These are phyloP conservation scores for Epiblema foenella DNA, from an alignment of 2,888 invertebrate genomes.

Conservation along the genomic window DNA sequence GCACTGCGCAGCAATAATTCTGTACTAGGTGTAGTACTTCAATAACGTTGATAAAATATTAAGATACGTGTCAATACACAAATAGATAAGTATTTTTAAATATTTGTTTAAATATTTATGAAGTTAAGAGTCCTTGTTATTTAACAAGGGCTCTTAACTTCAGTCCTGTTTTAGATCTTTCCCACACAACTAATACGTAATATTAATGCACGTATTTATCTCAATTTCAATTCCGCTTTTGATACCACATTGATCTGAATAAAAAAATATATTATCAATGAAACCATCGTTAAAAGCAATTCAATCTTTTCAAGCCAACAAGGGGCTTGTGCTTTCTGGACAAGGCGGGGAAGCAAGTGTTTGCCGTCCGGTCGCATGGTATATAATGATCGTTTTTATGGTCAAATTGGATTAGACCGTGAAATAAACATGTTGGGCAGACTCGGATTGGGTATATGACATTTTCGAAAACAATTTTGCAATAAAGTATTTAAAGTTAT, in stretches of 20 bases:
- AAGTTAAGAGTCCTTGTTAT: too few species aligned
- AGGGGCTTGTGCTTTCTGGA: slow-evolving; percentile 32
- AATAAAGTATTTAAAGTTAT: too few species aligned
- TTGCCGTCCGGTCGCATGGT: slow-evolving; percentile 32
- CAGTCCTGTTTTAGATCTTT: slow-evolving; percentile 5
- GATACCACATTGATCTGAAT: slow-evolving; percentile 15
- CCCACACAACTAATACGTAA: slow-evolving; percentile 5
- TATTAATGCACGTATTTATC: slow-evolving; percentile 5
- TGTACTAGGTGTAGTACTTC: too few species aligned
- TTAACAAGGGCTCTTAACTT: too few species aligned
- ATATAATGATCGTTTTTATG: slow-evolving; percentile 63
- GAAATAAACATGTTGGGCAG: slow-evolving; percentile 59
- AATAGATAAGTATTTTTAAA: too few species aligned
- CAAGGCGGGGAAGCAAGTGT: slow-evolving; percentile 50
- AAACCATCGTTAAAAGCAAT: slow-evolving; percentile 35
- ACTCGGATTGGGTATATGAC: slow-evolving; percentile 44
- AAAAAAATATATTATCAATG: slow-evolving; percentile 24
- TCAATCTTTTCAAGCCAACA: slow-evolving; percentile 31
- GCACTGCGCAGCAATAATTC: too few species aligned
- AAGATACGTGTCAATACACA: too few species aligned
- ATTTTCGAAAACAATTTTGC: not conserved
- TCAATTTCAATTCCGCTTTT: slow-evolving; percentile 20
- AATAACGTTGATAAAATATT: too few species aligned
- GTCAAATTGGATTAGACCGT: slow-evolving; percentile 68
- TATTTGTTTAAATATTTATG: too few species aligned